Percentiles rank a stretch among this genome's conserved stretches.
Conservation (phyloP, 2,113 vertebrate genomes). For the Lynx canadensis region DNA sequence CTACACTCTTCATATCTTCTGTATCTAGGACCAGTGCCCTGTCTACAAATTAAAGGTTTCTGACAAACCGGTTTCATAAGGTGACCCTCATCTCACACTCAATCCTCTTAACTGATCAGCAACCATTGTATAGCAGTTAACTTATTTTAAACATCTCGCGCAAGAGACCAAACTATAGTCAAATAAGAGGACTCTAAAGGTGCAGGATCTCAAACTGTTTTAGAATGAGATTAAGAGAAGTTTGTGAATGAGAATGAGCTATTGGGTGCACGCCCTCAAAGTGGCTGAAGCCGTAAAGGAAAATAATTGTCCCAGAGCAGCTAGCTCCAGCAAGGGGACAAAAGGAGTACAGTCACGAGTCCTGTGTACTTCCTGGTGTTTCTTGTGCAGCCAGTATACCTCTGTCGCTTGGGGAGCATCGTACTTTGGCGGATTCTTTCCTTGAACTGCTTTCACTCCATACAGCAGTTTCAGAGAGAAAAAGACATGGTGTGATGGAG, state of each 20-base stretch:
- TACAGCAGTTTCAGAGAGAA: background rate
- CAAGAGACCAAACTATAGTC: background rate
- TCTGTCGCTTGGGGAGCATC: background rate
- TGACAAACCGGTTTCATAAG: background rate
- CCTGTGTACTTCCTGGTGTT: background rate
- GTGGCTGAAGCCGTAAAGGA: background rate
- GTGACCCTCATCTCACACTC: background rate
- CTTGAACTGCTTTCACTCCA: background rate
- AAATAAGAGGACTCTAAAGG: background rate
- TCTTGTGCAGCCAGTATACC: background rate
- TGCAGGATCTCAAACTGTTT: background rate
- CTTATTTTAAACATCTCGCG: background rate
- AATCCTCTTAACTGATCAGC: background rate
- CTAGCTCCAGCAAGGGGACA: background rate
- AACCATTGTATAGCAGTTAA: background rate
- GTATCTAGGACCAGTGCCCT: background rate
- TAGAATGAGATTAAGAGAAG: background rate
- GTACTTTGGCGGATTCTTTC: background rate
- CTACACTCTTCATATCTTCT: background rate
- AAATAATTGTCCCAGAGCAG: background rate
- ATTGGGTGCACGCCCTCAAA: background rate
- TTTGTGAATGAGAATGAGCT: background rate
- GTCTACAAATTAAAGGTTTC: background rate
- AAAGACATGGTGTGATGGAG: background rate
- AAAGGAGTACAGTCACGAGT: background rate